Evolutionary conservation across 2,888 invertebrate species (phyloP), one percentile per base, ranked within the genome.

Genomic region (Conistra vaccinii): DNA sequence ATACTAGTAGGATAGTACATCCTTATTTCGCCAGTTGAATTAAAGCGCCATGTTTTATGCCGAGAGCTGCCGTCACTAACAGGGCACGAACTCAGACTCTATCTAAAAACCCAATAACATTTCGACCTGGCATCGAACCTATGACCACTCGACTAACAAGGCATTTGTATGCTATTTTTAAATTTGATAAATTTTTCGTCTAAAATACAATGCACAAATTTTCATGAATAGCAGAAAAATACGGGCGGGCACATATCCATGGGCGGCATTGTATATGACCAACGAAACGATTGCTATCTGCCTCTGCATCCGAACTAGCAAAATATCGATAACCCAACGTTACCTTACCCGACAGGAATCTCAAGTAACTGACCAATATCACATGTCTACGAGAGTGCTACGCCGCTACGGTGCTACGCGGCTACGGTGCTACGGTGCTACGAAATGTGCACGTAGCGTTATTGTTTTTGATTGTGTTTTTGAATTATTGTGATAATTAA

Each of bases 331-430:
- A 65, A 53, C 26, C 39, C 51, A 26, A 35, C 23, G 60, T 39
- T 45, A 39, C 51, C 29, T 68, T 35, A 32, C 29, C 42, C 14
- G 17, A 58, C n/a, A 65, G 23, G 51, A 39, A 60, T 51, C 39
- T 69, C n/a, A 58, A n/a, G 55, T 69, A 80, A 67, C 60, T 72
- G 58, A 63, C 77, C 39, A 61, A 70, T 73, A 58, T 39, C 51
- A 51, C 69, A 65, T 65, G 69, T 72, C 51, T 82, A 69, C 62
- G 68, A 17, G 26, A 55, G 32, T 61, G 66, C 78, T 84, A 84
- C 82, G 72, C 1, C 1, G 73, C 74, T 81, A 76, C 76, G 57
- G 9, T 17, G 72, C 74, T 73, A 74, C 53, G 45, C 20, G 14
- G 32, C 26, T 35, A 45, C 45, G 39, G 23, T 23, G 23, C 17